Evolutionary conservation across 2,113 vertebrate species (phyloP).

Genomic region (Eretmochelys imbricata): DNA sequence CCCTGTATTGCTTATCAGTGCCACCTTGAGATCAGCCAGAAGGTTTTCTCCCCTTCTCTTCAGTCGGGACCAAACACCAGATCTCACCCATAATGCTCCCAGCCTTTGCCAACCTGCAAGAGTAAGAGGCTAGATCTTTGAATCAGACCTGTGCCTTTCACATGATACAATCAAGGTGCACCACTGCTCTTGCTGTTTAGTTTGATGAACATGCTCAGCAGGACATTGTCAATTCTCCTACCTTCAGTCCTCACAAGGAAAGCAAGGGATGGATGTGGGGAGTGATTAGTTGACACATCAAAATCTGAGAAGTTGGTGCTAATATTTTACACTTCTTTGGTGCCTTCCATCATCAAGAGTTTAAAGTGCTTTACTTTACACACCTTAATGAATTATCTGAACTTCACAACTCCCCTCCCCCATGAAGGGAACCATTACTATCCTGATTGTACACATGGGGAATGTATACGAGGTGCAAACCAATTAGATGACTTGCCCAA

Average conservation of each 20-base stretch:
- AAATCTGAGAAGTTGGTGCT: neutral
- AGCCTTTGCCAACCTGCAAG: neutral
- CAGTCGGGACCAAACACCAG: neutral
- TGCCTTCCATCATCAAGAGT: neutral
- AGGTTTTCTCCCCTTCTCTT: neutral
- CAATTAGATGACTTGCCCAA: neutral
- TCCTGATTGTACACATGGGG: neutral
- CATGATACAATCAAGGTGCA: neutral
- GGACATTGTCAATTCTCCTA: neutral
- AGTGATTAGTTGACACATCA: neutral
- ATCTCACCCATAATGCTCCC: neutral
- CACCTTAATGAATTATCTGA: neutral
- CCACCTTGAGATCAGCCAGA: neutral
- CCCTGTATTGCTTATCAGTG: neutral
- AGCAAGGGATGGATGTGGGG: neutral
- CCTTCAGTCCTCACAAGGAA: neutral
- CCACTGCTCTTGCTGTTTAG: neutral
- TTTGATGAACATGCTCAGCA: neutral
- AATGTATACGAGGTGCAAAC: neutral
- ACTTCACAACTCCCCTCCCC: neutral
- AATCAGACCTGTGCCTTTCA: neutral
- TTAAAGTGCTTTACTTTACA: neutral
- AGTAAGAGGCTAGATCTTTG: neutral
- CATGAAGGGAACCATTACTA: neutral
- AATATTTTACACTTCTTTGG: neutral